Percentiles rank a stretch among this genome's conserved stretches.
phyloP scores from a whole-genome alignment of 2,113 vertebrate species.

The Tympanuchus pallidicinctus region DNA sequence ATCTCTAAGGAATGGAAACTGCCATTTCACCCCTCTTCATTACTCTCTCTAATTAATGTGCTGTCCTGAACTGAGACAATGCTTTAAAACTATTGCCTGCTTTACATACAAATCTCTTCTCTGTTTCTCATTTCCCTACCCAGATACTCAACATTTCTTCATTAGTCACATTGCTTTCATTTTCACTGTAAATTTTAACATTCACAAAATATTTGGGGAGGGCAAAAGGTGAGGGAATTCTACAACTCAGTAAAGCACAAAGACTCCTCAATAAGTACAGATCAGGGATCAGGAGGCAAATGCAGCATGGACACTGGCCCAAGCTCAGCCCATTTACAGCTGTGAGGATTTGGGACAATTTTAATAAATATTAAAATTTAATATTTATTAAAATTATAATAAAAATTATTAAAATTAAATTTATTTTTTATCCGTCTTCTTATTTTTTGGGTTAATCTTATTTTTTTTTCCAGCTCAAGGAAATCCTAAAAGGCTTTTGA shows the following conservation, averaged over 20 bases:
- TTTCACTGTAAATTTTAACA: neutral
- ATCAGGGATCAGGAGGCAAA: neutral
- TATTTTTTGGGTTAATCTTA: neutral
- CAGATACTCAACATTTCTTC: neutral
- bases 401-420: no score
- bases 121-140: neutral
- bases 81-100: neutral
- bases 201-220: neutral
- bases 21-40: neutral
- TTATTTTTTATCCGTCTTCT: neutral
- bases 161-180: neutral
- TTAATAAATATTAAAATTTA: neutral
- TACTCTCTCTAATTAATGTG: neutral
- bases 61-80: neutral
- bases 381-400: no score
- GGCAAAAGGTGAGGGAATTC: neutral
- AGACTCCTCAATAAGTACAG: neutral
- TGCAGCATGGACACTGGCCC: rapidly evolving
- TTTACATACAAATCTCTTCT: neutral
- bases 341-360: neutral
- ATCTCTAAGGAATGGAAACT: neutral
- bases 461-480: neutral
- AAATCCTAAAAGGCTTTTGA: neutral
- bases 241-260: neutral
- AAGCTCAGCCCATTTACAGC: neutral